Evolutionary conservation across 2,888 invertebrate species (phyloP).

Genomic region (Monochamus alternatus): DNA sequence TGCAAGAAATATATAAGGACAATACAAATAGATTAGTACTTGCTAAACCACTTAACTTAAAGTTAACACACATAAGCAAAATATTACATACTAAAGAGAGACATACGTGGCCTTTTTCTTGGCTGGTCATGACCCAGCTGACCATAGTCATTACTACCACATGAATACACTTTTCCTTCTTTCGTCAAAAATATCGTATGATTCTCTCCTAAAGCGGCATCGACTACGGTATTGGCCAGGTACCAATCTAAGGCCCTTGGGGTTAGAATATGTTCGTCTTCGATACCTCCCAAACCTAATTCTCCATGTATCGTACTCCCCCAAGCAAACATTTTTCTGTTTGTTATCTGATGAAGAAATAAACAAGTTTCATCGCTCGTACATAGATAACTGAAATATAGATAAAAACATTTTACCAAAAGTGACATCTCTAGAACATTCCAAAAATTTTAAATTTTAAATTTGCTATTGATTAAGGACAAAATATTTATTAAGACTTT

Average conservation of each 20-base stretch:
- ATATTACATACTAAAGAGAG: constrained; percentile 75
- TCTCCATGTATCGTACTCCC: constrained; percentile 85
- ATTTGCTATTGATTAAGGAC: background rate
- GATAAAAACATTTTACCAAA: constrained; percentile 17
- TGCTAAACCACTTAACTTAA: background rate
- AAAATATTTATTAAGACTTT: constrained; percentile 4
- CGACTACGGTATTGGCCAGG: constrained; percentile 73
- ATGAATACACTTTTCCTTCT: constrained; percentile 88
- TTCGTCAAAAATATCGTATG: constrained; percentile 86
- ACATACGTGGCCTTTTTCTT: constrained; percentile 80
- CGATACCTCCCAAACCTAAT: constrained; percentile 84
- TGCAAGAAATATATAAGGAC: no score
- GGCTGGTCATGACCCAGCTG: constrained; percentile 87
- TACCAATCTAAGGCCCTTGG: constrained; percentile 78
- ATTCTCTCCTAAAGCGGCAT: constrained; percentile 84
- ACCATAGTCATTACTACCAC: constrained; percentile 94
- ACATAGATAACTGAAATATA: constrained; percentile 36
- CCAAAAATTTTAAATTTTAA: background rate
- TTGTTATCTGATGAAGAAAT: constrained; percentile 31
- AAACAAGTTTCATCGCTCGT: constrained; percentile 38
- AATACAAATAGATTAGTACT: no score
- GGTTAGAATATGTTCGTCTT: constrained; percentile 79
- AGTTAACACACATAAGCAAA: constrained; percentile 48
- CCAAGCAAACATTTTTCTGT: constrained; percentile 78
- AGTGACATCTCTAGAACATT: constrained; percentile 27